Evolutionary conservation across 2,797 vertebrate genomes (phyloP), one percentile per base, ranked within the genome.

Genomic region (Tinamus major): DNA sequence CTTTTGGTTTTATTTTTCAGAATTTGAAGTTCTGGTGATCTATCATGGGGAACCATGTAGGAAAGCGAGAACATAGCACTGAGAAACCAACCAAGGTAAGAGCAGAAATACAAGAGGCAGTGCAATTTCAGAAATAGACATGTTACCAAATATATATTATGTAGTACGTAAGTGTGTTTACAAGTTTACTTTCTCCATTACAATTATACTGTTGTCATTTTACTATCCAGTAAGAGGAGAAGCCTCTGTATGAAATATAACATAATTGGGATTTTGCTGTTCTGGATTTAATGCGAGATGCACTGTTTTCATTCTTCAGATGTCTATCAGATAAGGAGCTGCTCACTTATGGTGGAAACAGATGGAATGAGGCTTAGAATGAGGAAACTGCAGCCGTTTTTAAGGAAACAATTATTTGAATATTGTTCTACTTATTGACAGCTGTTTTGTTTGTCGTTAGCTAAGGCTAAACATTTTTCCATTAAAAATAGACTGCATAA

Each of bases 41-140:
- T 65, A 8, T 58, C 71, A 98, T 98, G 98, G 98, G 98, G 20
- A 98, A 98, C 91, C 97, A 97, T 14, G 35, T 31, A 20, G 97
- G 97, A 64, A 98, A 98, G 92, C 94, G 98, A 56, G 97, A 98
- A 21, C 62, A 92, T 3, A 67, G 27, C 0, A 3, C 89, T 3
- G 96, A 97, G 71, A 98, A 97, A 51, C 65, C 85, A 89, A 0
- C 24, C 12, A 97, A 97, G 97, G 98, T 98, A 94, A 95, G 97
- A 44, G 4, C 3, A 19, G 33, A 69, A 58, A 67, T 4, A 21
- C 21, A 81, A 65, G 21, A 65, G 46, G 53, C 33, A 81, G 46
- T 2, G 4, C 17, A 13, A 13, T 5, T 69, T 72, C 16, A 58
- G 33, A 65, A 51, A 53, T 51, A 35, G 0, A 2, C 49, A 39